phyloP scores from a whole-genome alignment of 1,140 invertebrate genomes.

The Drosophila kanapiae region DNA sequence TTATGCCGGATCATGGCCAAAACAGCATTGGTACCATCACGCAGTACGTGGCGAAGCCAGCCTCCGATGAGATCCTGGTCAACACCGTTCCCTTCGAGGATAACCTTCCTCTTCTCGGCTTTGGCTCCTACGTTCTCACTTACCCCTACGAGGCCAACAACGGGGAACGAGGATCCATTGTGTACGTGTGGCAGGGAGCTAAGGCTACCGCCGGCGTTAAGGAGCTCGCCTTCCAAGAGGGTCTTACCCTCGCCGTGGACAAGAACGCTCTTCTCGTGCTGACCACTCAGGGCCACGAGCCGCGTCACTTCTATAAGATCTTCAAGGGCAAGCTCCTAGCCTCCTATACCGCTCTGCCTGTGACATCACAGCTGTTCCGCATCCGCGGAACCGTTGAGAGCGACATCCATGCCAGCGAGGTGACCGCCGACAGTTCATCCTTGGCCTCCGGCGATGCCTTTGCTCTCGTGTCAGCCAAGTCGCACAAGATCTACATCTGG shows the following conservation, averaged over 20 bases:
- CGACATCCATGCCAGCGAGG: constrained; percentile 89
- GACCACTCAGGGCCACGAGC: constrained; percentile 90
- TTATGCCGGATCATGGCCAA: constrained; percentile 90
- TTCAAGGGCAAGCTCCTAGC: constrained; percentile 91
- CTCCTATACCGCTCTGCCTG: constrained; percentile 88
- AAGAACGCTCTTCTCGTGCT: constrained; percentile 87
- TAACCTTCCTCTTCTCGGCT: constrained; percentile 90
- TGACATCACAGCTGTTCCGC: constrained; percentile 89
- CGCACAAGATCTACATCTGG: constrained; percentile 88
- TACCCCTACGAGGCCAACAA: constrained; percentile 88
- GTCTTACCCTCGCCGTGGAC: constrained; percentile 88
- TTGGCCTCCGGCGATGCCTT: constrained; percentile 91
- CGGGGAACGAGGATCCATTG: constrained; percentile 87
- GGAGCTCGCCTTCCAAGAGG: constrained; percentile 88
- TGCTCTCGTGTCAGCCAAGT: constrained; percentile 89
- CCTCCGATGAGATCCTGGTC: constrained; percentile 52
- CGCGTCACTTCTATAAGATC: constrained; percentile 91
- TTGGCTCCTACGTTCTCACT: constrained; percentile 92
- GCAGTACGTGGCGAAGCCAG: constrained; percentile 64
- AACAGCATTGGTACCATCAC: constrained; percentile 64
- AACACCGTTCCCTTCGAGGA: constrained; percentile 87
- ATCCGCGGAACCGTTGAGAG: constrained; percentile 87
- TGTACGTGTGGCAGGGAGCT: constrained; percentile 90
- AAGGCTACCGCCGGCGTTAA: constrained; percentile 56
- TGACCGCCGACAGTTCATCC: constrained; percentile 87